Evolutionary conservation across 2,888 invertebrate species (phyloP).

Genomic region (Spialia ferax): DNA sequence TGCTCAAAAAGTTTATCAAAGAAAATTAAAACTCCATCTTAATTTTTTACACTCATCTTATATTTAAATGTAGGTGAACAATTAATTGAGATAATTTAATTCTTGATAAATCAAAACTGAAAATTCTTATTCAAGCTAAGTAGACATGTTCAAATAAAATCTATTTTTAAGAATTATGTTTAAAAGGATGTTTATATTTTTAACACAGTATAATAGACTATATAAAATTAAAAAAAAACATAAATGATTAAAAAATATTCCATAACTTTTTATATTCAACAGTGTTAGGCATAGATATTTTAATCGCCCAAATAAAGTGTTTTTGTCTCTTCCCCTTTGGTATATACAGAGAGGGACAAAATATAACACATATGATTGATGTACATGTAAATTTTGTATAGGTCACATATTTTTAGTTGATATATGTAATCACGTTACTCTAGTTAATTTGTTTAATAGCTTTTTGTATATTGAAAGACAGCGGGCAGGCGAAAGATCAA

Average conservation of each 20-base stretch:
- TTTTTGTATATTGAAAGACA: constrained; percentile 63
- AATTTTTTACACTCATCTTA: not conserved
- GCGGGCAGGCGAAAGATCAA: constrained; percentile 43
- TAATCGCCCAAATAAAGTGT: constrained; percentile 49
- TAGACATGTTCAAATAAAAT: constrained; percentile 59
- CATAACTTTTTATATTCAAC: constrained; percentile 73
- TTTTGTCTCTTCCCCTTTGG: constrained; percentile 10
- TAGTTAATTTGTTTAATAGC: constrained; percentile 45
- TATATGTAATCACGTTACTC: constrained; percentile 45
- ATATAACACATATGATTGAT: constrained; percentile 43
- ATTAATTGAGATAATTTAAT: not conserved
- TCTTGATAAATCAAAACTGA: constrained; percentile 43
- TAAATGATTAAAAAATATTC: constrained; percentile 59
- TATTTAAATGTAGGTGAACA: constrained; percentile 23
- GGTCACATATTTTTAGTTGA: constrained; percentile 52
- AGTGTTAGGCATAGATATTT: constrained; percentile 60
- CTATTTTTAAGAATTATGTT: constrained; percentile 65
- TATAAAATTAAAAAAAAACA: constrained; percentile 47
- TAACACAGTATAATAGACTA: constrained; percentile 54
- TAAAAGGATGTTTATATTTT: constrained; percentile 66
- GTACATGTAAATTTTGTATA: constrained; percentile 82
- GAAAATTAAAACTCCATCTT: not conserved
- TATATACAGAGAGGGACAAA: constrained; percentile 9
- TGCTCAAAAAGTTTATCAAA: constrained; percentile 2
- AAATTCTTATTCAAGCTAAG: constrained; percentile 48